phyloP scores from a whole-genome alignment of 2,113 vertebrate genomes.

The Brachyistius frenatus region DNA sequence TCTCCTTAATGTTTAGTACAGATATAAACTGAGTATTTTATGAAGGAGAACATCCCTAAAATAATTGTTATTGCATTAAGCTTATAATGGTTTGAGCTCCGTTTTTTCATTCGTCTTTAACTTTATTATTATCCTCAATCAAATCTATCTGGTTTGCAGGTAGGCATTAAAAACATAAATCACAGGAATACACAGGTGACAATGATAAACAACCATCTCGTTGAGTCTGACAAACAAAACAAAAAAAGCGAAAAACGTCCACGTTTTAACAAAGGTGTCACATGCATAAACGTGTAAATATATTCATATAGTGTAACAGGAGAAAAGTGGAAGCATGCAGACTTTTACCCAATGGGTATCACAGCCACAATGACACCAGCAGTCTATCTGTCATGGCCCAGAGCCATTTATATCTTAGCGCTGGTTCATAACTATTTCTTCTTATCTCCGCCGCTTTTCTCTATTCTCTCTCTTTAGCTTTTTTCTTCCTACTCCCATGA shows the following conservation, averaged over 20 bases:
- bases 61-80: slow-evolving; percentile 4
- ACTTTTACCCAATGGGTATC: slow-evolving; percentile 26
- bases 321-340: slow-evolving; percentile 16
- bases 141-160: slow-evolving; percentile 22
- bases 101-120: slow-evolving; percentile 2
- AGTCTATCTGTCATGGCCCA: slow-evolving; percentile 42
- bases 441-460: slow-evolving; percentile 59
- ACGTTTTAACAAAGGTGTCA: background rate
- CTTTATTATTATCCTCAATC: slow-evolving; percentile 21
- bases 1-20: background rate
- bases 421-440: slow-evolving; percentile 61
- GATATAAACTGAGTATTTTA: slow-evolving; percentile 2
- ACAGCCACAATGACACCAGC: slow-evolving; percentile 26
- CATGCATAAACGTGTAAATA: slow-evolving; percentile 22
- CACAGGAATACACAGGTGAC: slow-evolving; percentile 8
- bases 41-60: background rate
- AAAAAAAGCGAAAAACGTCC: background rate
- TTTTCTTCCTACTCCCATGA: slow-evolving; percentile 50
- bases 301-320: slow-evolving; percentile 1
- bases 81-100: background rate
- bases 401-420: slow-evolving; percentile 60
- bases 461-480: slow-evolving; percentile 48
- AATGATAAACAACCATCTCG: slow-evolving; percentile 12
- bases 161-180: slow-evolving; percentile 34
- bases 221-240: background rate